Conservation (phyloP, 2,888 invertebrate species). For the Yponomeuta evonymella region DNA sequence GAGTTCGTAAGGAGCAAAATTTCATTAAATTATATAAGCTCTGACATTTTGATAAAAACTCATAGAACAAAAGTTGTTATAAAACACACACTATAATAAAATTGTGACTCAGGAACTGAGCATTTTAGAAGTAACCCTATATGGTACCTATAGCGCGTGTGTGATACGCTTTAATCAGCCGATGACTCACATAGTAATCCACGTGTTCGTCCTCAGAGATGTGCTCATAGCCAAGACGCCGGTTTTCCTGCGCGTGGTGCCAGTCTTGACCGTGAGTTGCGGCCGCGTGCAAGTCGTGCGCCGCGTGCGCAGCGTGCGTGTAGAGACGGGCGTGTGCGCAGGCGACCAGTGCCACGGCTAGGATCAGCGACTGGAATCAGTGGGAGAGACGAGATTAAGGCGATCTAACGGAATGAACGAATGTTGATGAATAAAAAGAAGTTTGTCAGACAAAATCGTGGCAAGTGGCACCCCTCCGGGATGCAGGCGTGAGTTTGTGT, state of each 20-base stretch:
- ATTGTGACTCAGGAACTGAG: too few relatives aligned
- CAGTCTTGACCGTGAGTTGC: conserved; percentile 32
- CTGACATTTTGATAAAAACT: too few relatives aligned
- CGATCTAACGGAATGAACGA: neutral
- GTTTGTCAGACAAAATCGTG: neutral
- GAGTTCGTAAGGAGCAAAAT: too few relatives aligned
- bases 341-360: conserved; percentile 40
- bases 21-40: too few relatives aligned
- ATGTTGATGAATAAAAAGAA: neutral
- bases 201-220: conserved; percentile 74
- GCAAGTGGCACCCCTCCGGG: neutral
- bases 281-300: conserved; percentile 11
- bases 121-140: too few relatives aligned
- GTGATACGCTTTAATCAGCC: neutral
- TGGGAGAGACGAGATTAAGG: neutral
- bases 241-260: conserved; percentile 42
- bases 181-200: conserved; percentile 78
- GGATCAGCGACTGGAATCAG: conserved; percentile 42
- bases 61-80: too few relatives aligned
- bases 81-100: too few relatives aligned
- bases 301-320: conserved; percentile 25
- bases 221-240: conserved; percentile 45
- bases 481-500: too few relatives aligned
- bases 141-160: too few relatives aligned
- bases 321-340: conserved; percentile 49